Conservation (phyloP, 2,113 vertebrate species). For the Glareola pratincola region DNA sequence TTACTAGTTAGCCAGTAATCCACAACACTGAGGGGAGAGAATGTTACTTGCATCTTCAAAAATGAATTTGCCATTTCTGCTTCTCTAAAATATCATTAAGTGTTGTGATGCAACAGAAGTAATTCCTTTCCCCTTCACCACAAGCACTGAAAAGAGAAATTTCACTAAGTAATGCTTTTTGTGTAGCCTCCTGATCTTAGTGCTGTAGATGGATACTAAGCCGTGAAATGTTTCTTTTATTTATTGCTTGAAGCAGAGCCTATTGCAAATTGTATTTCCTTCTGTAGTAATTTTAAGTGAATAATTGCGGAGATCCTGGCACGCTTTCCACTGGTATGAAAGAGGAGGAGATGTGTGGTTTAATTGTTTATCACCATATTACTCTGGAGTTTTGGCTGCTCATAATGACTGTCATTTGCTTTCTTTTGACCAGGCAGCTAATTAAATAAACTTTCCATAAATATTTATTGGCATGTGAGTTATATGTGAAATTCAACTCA, state of each 20-base stretch:
- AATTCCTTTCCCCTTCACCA: background rate
- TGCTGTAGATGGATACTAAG: background rate
- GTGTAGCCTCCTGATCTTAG: background rate
- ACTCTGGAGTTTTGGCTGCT: background rate
- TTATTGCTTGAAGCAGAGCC: background rate
- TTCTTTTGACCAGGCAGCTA: background rate
- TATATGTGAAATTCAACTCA: background rate
- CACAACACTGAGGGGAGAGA: background rate
- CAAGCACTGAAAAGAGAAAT: background rate
- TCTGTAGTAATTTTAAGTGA: background rate
- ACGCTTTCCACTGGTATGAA: background rate
- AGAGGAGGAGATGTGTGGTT: background rate
- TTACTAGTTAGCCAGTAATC: background rate
- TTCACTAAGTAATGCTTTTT: background rate
- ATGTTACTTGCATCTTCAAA: background rate
- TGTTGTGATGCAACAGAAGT: background rate
- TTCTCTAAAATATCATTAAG: background rate
- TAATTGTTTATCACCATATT: background rate
- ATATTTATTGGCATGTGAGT: background rate
- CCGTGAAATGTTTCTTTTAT: constrained; percentile 3
- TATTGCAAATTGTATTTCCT: background rate
- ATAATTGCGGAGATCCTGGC: background rate
- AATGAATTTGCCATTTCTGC: background rate
- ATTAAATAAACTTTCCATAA: constrained; percentile 15
- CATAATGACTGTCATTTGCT: background rate